Conservation (phyloP, 2,888 invertebrate genomes). For the Lithophane socia region DNA sequence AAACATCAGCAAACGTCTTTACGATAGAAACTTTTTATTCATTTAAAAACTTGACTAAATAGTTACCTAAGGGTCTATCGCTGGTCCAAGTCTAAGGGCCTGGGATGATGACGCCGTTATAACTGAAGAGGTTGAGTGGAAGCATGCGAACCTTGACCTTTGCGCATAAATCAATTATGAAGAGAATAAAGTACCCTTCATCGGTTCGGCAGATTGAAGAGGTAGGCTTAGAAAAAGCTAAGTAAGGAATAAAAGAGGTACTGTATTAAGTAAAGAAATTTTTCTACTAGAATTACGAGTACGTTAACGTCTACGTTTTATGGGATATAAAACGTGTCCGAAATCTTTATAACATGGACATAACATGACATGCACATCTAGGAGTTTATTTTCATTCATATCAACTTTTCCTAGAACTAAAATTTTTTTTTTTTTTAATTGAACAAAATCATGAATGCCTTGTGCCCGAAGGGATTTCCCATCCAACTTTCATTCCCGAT, state of each 20-base stretch:
- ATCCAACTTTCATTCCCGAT: too few species aligned
- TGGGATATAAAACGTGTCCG: background rate
- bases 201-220: conserved; percentile 41
- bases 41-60: conserved; percentile 20
- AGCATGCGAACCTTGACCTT: conserved; percentile 45
- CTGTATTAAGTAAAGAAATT: background rate
- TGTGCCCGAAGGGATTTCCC: background rate
- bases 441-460: too few species aligned
- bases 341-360: background rate
- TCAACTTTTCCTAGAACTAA: background rate
- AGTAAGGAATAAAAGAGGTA: conserved; percentile 16
- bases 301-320: background rate
- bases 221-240: conserved; percentile 17
- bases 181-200: conserved; percentile 42
- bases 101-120: conserved; percentile 17
- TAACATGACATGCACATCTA: too few species aligned
- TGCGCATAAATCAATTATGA: conserved; percentile 33
- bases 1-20: background rate
- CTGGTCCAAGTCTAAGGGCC: conserved; percentile 6
- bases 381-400: background rate
- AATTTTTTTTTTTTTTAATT: too few species aligned
- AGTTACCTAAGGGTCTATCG: conserved; percentile 7
- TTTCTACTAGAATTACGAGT: background rate
- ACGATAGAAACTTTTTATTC: background rate
- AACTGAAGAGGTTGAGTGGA: conserved; percentile 21